Percentiles rank a stretch among this genome's conserved stretches.
phyloP scores from a whole-genome alignment of 2,113 vertebrate species.

The Psophia crepitans region DNA sequence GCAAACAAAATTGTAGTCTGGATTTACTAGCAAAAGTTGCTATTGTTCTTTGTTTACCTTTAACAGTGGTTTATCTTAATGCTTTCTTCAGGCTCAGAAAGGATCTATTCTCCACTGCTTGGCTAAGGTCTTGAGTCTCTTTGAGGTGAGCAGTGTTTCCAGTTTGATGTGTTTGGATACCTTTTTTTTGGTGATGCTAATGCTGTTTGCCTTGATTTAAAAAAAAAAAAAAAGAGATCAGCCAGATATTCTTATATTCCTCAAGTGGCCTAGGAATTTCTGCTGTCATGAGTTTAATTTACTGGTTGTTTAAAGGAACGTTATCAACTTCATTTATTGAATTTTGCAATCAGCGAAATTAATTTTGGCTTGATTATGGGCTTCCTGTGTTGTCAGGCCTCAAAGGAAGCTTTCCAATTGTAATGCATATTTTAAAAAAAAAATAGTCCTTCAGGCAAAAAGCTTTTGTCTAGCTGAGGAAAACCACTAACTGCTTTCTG shows the following conservation, averaged over 20 bases:
- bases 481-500: background rate
- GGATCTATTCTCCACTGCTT: constrained; percentile 89
- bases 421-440: background rate
- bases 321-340: background rate
- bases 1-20: background rate
- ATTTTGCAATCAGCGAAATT: background rate
- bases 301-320: background rate
- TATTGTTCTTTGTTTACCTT: background rate
- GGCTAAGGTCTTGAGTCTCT: constrained; percentile 89
- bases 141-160: constrained; percentile 83
- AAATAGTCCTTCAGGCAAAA: background rate
- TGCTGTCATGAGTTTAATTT: background rate
- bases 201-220: background rate
- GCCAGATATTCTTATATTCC: background rate
- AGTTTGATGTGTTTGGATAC: background rate
- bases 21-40: background rate
- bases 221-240: background rate
- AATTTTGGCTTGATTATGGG: background rate
- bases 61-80: background rate
- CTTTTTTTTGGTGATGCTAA: background rate
- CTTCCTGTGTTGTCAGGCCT: background rate
- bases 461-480: background rate
- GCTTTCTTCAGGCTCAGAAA: constrained; percentile 76
- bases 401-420: background rate
- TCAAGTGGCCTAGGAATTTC: background rate